Percentiles rank a stretch among this genome's conserved stretches.
These are phyloP conservation scores for Rambutsinella grinnellia DNA, from an alignment of 2,888 invertebrate species.

Conservation along the genomic window DNA sequence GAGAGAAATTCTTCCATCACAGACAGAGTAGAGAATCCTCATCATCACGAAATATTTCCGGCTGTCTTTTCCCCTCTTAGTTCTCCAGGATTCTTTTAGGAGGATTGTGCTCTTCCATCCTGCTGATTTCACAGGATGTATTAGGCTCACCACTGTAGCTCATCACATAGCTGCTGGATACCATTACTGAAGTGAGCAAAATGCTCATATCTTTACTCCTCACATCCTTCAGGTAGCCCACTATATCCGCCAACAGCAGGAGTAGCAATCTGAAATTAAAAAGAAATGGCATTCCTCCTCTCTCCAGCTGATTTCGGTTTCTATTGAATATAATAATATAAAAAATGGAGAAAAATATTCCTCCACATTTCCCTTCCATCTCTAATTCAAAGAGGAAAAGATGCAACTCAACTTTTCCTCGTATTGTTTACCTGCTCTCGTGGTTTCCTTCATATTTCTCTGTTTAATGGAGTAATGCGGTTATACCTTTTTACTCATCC, in stretches of 20 bases:
- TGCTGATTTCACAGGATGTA: constrained; percentile 13
- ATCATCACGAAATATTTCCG: constrained; percentile 6
- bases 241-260: neutral
- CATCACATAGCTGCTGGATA: neutral
- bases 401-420: too few species aligned
- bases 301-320: constrained; percentile 3
- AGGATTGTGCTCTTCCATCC: neutral
- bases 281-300: neutral
- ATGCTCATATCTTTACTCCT: neutral
- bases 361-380: too few species aligned
- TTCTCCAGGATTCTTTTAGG: neutral
- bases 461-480: too few species aligned
- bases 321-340: too few species aligned
- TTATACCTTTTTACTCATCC: too few species aligned
- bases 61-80: neutral
- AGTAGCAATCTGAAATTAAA: neutral
- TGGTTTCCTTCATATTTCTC: too few species aligned
- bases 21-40: constrained; percentile 2
- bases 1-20: neutral
- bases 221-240: neutral
- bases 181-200: neutral
- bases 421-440: too few species aligned
- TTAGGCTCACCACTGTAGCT: neutral
- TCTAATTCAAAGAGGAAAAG: too few species aligned
- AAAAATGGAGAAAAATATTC: too few species aligned